These are phyloP conservation scores for Sphaerophoria rueppellii DNA, from an alignment of 2,888 invertebrate species.

Conservation along the genomic window DNA sequence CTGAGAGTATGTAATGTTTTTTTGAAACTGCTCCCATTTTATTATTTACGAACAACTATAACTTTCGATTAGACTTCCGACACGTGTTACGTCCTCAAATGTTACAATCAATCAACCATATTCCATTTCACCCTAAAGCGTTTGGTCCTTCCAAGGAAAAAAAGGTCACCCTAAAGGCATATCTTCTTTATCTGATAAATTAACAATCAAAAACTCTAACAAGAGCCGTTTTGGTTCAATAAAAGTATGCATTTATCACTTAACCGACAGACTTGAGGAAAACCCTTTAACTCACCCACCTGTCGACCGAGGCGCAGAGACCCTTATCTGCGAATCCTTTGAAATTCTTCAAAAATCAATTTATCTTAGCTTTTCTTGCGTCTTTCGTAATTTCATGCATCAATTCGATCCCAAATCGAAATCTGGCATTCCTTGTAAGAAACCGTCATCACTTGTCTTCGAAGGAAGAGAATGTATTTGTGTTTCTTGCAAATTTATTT, in stretches of 20 bases:
- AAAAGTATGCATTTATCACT: neutral
- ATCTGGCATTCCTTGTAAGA: slow-evolving; percentile 20
- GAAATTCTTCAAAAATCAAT: slow-evolving; percentile 37
- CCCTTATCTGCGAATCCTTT: slow-evolving; percentile 23
- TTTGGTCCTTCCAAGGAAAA: too few species aligned
- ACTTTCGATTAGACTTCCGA: too few species aligned
- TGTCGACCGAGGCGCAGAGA: neutral
- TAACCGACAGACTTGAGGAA: neutral
- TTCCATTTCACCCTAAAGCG: too few species aligned
- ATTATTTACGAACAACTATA: too few species aligned
- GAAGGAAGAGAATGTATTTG: neutral
- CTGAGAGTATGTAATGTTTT: too few species aligned
- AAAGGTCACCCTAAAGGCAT: neutral
- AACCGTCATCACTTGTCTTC: slow-evolving; percentile 49
- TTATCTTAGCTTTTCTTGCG: slow-evolving; percentile 13
- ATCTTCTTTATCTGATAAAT: slow-evolving; percentile 17
- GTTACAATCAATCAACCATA: too few species aligned
- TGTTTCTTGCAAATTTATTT: slow-evolving; percentile 51
- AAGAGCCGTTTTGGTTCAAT: slow-evolving; percentile 18
- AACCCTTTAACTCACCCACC: too few species aligned
- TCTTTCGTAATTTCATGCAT: slow-evolving; percentile 14
- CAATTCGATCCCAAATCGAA: slow-evolving; percentile 20
- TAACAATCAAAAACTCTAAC: slow-evolving; percentile 2
- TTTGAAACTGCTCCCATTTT: too few species aligned
- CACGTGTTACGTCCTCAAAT: too few species aligned